Conservation (phyloP, 1,140 invertebrate genomes). For the Asbolus verrucosus region DNA sequence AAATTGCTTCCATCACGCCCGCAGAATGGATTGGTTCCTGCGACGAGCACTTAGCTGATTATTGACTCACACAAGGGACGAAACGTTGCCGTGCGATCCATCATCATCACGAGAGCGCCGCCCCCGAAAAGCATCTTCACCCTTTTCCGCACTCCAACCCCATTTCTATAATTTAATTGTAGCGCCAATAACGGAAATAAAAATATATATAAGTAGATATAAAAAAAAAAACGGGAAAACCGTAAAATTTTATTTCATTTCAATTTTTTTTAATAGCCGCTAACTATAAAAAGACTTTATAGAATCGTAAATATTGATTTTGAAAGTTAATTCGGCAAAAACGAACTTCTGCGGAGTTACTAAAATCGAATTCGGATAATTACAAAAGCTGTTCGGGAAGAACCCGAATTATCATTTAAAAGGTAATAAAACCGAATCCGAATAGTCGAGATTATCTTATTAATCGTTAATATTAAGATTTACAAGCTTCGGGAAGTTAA, state of each 20-base stretch:
- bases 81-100: conserved; percentile 18
- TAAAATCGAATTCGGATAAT: conserved; percentile 8
- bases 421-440: background rate
- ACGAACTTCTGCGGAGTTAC: background rate
- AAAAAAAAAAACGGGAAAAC: too few species aligned
- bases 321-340: conserved; percentile 16
- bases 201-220: too few species aligned
- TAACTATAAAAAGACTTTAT: conserved; percentile 12
- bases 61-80: conserved; percentile 23
- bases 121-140: too few species aligned
- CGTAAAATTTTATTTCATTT: conserved; percentile 11
- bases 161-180: conserved; percentile 24
- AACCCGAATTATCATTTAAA: conserved; percentile 19
- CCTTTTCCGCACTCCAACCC: too few species aligned
- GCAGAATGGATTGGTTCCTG: conserved; percentile 33
- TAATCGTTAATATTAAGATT: too few species aligned
- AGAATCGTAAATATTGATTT: conserved; percentile 32
- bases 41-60: conserved; percentile 35
- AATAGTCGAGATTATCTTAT: conserved; percentile 12
- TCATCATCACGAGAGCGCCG: conserved; percentile 14
- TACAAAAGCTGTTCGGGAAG: conserved; percentile 1
- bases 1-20: conserved; percentile 30
- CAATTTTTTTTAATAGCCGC: conserved; percentile 9
- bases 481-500: too few species aligned
- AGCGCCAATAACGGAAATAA: background rate